Evolutionary conservation across 2,888 invertebrate genomes (phyloP).

Genomic region (Pherbina coryleti): DNA sequence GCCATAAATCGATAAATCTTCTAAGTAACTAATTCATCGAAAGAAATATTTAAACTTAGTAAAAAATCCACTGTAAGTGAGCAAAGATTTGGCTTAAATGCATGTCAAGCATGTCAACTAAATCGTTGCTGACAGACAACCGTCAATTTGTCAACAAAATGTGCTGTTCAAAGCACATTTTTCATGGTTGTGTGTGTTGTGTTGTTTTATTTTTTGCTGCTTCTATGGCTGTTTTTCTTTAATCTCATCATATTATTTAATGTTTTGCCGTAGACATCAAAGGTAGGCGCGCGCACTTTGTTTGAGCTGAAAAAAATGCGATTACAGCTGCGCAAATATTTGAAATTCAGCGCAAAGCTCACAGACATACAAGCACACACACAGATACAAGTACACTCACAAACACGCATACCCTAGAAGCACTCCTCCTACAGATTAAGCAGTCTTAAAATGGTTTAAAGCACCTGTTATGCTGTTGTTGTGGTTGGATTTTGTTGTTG

Average conservation of each 20-base stretch:
- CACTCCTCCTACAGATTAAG: too few relatives aligned
- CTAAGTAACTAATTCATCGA: neutral
- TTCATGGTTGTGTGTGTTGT: neutral
- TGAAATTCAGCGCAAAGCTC: neutral
- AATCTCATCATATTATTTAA: neutral
- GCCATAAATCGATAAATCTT: neutral
- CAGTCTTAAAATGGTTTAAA: too few relatives aligned
- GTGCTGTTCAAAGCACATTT: neutral
- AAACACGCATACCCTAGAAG: slow-evolving; percentile 27
- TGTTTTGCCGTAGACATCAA: neutral
- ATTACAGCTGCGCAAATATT: slow-evolving; percentile 18
- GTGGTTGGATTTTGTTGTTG: too few relatives aligned
- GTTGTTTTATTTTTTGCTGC: neutral
- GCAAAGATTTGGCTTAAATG: neutral
- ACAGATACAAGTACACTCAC: neutral
- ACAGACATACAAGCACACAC: neutral
- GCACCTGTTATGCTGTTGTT: too few relatives aligned
- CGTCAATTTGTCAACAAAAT: slow-evolving; percentile 3
- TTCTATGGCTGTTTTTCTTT: slow-evolving; percentile 1
- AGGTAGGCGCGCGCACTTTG: neutral
- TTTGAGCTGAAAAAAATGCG: neutral
- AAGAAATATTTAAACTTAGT: neutral
- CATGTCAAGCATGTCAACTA: slow-evolving; percentile 18
- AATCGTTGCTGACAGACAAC: slow-evolving; percentile 15
- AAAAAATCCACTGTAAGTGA: neutral